Conservation (phyloP, 2,888 invertebrate species). For the Rhagium mordax region DNA sequence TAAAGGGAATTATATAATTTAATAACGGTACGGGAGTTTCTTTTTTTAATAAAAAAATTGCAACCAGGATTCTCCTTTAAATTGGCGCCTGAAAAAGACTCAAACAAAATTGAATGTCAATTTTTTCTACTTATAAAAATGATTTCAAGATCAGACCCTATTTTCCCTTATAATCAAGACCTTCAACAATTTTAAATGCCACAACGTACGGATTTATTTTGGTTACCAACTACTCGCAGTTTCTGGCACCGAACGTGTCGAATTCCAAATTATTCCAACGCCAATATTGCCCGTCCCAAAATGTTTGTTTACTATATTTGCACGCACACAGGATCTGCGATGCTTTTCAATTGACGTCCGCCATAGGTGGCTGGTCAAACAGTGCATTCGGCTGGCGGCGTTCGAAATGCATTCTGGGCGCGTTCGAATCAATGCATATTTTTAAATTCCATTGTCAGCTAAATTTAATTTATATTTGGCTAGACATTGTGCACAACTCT, state of each 20-base stretch:
- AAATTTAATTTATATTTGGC: slow-evolving; percentile 36
- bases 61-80: no score
- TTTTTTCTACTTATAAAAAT: no score
- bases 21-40: no score
- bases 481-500: slow-evolving; percentile 7
- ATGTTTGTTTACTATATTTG: not conserved
- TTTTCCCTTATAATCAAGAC: no score
- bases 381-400: not conserved
- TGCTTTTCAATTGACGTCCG: not conserved
- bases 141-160: no score
- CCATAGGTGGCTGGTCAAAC: not conserved
- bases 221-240: no score
- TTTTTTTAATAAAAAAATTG: no score
- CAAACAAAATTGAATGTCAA: no score
- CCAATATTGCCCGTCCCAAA: not conserved
- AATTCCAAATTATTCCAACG: not conserved
- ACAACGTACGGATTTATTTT: no score
- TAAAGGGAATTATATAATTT: no score
- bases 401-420: not conserved
- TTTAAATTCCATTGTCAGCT: slow-evolving; percentile 37
- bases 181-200: no score
- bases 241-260: not conserved
- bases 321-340: not conserved
- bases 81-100: no score
- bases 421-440: slow-evolving; percentile 3